A percentile compares a stretch with the other conserved stretches of the same genome.
Evolutionary conservation across 92 coral and sea anemone genomes (phyloP).

Genomic region (Scolanthus callimorphus): DNA sequence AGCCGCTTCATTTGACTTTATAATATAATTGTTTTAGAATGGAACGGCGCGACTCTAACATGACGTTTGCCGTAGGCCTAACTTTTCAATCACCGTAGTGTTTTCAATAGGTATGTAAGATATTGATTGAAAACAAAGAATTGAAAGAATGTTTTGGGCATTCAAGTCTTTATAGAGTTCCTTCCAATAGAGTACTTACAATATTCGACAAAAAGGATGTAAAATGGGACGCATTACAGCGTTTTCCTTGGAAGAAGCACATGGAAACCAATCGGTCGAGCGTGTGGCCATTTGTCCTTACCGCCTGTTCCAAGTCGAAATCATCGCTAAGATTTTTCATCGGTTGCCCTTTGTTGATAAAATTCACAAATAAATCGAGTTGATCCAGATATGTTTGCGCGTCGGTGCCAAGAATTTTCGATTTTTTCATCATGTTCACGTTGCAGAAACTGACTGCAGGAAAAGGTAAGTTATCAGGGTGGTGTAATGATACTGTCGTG

Average conservation of each 20-base stretch:
- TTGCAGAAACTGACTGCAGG: not conserved
- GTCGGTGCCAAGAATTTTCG: conserved; percentile 7
- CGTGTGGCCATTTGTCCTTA: not conserved
- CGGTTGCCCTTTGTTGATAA: not conserved
- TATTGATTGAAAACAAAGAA: too few relatives aligned
- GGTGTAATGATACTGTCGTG: not conserved
- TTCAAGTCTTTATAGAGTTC: too few relatives aligned
- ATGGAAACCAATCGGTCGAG: not conserved
- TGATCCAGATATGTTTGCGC: not conserved
- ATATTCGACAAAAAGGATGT: not conserved
- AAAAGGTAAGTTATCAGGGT: not conserved
- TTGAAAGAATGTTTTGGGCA: too few relatives aligned
- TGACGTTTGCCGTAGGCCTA: too few relatives aligned
- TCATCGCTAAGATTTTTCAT: not conserved
- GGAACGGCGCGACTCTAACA: too few relatives aligned
- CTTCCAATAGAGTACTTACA: too few relatives aligned
- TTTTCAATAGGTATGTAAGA: too few relatives aligned
- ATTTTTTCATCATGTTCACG: conserved; percentile 7
- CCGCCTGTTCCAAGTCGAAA: not conserved
- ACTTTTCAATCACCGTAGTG: too few relatives aligned
- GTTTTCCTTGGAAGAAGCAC: not conserved
- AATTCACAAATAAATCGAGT: not conserved
- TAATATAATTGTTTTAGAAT: too few relatives aligned
- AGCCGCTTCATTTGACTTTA: too few relatives aligned
- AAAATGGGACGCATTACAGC: not conserved